Conservation (phyloP, 1,140 invertebrate species). For the Brachionus calyciflorus region DNA sequence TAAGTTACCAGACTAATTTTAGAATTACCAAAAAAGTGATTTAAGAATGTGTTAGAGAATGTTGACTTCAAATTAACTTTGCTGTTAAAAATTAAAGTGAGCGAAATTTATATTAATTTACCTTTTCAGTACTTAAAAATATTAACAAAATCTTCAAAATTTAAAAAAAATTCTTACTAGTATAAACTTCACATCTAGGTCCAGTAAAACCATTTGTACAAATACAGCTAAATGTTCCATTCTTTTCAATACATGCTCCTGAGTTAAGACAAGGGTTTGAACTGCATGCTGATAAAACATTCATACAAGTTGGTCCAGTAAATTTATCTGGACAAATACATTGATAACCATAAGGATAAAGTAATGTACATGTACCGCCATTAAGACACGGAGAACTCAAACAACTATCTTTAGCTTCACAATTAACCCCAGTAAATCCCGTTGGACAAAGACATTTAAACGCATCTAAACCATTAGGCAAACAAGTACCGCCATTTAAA, state of each 20-base stretch:
- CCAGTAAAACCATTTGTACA: constrained; percentile 33
- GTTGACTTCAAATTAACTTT: too few relatives aligned
- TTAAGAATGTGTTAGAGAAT: too few relatives aligned
- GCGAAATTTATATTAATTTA: too few relatives aligned
- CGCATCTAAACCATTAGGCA: not conserved
- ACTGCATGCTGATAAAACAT: not conserved
- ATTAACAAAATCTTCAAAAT: too few relatives aligned
- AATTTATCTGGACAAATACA: constrained; percentile 35
- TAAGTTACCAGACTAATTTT: too few relatives aligned
- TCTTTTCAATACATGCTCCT: constrained; percentile 4
- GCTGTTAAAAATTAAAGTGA: too few relatives aligned
- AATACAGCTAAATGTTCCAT: not conserved
- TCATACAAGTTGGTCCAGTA: constrained; percentile 16
- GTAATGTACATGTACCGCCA: constrained; percentile 29
- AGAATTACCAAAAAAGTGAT: too few relatives aligned
- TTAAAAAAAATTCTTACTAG: too few relatives aligned
- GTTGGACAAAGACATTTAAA: constrained; percentile 40
- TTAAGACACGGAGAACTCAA: constrained; percentile 43
- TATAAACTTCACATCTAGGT: not conserved
- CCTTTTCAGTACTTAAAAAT: too few relatives aligned
- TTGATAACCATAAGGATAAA: not conserved
- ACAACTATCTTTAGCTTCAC: constrained; percentile 31
- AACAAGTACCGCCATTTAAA: constrained; percentile 46
- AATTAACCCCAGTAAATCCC: constrained; percentile 19
- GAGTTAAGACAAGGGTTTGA: constrained; percentile 30